Percentiles rank a stretch among this genome's conserved stretches.
These are phyloP conservation scores for Podarcis lilfordi DNA, from an alignment of 2,797 vertebrate species.

Conservation along the genomic window DNA sequence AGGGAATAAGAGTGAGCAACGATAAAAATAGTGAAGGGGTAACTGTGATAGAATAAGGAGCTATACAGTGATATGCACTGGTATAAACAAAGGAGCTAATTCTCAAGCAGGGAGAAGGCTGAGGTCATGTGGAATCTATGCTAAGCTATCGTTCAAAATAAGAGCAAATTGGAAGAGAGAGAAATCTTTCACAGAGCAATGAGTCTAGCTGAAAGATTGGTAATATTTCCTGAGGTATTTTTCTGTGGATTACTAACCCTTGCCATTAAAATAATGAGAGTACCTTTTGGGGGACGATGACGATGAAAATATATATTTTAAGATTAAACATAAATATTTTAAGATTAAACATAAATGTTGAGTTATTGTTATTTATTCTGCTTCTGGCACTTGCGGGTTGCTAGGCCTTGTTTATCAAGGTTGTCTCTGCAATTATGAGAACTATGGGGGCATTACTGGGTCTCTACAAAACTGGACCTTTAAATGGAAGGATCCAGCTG, in stretches of 20 bases:
- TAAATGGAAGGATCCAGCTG: background rate
- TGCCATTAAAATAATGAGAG: background rate
- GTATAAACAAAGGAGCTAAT: constrained; percentile 29
- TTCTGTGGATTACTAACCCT: background rate
- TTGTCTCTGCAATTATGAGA: background rate
- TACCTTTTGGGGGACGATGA: too few species aligned
- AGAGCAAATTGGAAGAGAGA: background rate
- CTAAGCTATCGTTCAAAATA: background rate
- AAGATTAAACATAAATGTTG: background rate
- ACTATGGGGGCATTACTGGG: background rate
- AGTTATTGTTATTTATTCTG: background rate
- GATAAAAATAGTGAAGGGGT: background rate
- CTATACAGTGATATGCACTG: background rate
- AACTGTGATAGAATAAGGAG: constrained; percentile 26
- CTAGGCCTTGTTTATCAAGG: background rate
- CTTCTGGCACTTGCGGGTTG: background rate
- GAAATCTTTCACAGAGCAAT: background rate
- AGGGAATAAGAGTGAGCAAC: constrained; percentile 16
- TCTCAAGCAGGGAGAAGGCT: fast-evolving
- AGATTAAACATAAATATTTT: background rate
- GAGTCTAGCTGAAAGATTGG: background rate
- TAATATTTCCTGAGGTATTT: fast-evolving
- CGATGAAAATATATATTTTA: background rate
- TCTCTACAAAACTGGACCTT: background rate
- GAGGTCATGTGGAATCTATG: background rate